Evolutionary conservation across 2,888 invertebrate species (phyloP).

Genomic region (Heliconius erato): DNA sequence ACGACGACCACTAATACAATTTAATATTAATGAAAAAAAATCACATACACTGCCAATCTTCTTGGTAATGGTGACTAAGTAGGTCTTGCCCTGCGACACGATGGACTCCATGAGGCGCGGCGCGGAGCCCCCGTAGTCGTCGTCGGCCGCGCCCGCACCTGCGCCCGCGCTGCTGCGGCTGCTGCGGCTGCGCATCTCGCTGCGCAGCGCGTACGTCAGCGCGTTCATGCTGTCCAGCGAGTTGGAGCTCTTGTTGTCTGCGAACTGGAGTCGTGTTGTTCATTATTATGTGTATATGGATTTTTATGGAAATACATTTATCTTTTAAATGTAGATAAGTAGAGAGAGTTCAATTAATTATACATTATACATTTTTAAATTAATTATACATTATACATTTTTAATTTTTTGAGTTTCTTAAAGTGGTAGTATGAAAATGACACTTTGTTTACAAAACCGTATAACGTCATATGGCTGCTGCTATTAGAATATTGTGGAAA

Average conservation of each 20-base stretch:
- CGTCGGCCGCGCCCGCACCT: constrained; percentile 54
- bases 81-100: constrained; percentile 77
- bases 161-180: constrained; percentile 53
- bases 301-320: too few relatives aligned
- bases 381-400: too few relatives aligned
- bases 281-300: too few relatives aligned
- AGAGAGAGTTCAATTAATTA: too few relatives aligned
- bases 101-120: constrained; percentile 81
- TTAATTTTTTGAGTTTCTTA: too few relatives aligned
- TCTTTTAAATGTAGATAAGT: too few relatives aligned
- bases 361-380: too few relatives aligned
- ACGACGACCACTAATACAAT: too few relatives aligned
- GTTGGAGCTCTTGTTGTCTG: constrained; percentile 66
- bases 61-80: constrained; percentile 77
- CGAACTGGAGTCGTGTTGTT: background rate
- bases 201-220: constrained; percentile 64
- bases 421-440: too few relatives aligned
- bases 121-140: constrained; percentile 59
- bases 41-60: constrained; percentile 76
- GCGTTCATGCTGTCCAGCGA: constrained; percentile 72
- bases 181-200: constrained; percentile 52
- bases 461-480: too few relatives aligned
- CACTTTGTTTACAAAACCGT: too few relatives aligned
- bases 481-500: too few relatives aligned
- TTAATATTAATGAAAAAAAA: background rate